Conservation (phyloP, 2,797 vertebrate species). For the Eulemur coronatus region DNA sequence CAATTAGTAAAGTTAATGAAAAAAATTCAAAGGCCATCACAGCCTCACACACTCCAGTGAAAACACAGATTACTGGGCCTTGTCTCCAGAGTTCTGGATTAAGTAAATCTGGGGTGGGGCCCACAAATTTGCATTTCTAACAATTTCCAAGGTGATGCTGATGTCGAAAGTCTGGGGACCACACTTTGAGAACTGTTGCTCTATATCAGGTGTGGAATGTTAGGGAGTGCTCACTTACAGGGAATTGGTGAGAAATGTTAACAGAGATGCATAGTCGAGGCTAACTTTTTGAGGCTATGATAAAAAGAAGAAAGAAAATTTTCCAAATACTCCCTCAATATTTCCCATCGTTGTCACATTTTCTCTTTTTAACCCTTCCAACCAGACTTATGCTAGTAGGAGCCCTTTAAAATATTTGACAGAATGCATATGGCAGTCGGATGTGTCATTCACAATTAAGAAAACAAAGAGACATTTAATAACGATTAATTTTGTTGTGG, state of each 20-base stretch:
- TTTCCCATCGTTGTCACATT: neutral
- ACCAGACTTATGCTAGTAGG: neutral
- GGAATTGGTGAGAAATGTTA: neutral
- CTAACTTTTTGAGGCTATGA: neutral
- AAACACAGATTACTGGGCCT: neutral
- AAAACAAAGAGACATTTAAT: neutral
- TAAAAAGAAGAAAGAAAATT: neutral
- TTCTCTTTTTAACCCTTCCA: neutral
- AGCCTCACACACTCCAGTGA: neutral
- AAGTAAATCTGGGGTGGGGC: neutral
- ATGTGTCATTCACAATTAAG: neutral
- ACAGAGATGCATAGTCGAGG: neutral
- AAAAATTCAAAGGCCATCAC: constrained; percentile 17
- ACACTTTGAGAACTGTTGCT: neutral
- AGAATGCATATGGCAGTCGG: neutral
- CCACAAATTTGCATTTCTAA: neutral
- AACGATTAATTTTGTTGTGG: neutral
- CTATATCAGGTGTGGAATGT: neutral
- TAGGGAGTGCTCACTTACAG: neutral
- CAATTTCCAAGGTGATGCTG: neutral
- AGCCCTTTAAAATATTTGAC: neutral
- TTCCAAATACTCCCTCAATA: neutral
- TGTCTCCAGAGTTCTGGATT: neutral
- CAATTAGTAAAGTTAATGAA: constrained; percentile 48
- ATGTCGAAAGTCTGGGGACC: neutral